These are phyloP conservation scores for Platyura marginata DNA, from an alignment of 1,140 invertebrate genomes.

Conservation along the genomic window DNA sequence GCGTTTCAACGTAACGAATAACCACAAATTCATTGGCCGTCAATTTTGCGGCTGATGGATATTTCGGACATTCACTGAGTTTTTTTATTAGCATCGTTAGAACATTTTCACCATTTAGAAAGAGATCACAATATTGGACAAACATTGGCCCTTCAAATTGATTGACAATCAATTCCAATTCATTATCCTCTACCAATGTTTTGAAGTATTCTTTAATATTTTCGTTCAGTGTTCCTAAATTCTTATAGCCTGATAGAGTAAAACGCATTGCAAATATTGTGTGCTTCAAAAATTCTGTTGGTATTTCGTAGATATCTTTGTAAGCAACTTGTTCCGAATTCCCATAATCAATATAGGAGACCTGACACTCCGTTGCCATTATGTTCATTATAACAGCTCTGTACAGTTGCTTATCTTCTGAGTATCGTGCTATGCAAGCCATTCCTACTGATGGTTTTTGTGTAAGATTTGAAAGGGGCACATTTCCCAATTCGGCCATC, in stretches of 20 bases:
- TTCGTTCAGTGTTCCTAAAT: conserved; percentile 39
- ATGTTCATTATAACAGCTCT: conserved; percentile 52
- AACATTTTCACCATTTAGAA: conserved; percentile 32
- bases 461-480: conserved; percentile 33
- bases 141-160: conserved; percentile 42
- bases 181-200: conserved; percentile 36
- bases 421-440: conserved; percentile 47
- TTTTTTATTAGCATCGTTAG: conserved; percentile 29
- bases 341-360: conserved; percentile 63
- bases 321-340: conserved; percentile 47
- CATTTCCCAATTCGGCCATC: conserved; percentile 44
- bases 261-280: conserved; percentile 54
- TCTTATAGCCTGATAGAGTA: conserved; percentile 43
- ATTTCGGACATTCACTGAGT: conserved; percentile 26
- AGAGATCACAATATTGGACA: conserved; percentile 51
- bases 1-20: conserved; percentile 49
- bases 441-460: conserved; percentile 43
- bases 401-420: conserved; percentile 40
- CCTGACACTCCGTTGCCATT: conserved; percentile 34
- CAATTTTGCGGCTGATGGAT: conserved; percentile 29
- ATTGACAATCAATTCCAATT: conserved; percentile 39
- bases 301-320: conserved; percentile 50
- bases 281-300: conserved; percentile 42
- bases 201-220: conserved; percentile 47
- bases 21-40: conserved; percentile 32